Conservation (phyloP, 2,888 invertebrate genomes). For the Dugesia japonica region DNA sequence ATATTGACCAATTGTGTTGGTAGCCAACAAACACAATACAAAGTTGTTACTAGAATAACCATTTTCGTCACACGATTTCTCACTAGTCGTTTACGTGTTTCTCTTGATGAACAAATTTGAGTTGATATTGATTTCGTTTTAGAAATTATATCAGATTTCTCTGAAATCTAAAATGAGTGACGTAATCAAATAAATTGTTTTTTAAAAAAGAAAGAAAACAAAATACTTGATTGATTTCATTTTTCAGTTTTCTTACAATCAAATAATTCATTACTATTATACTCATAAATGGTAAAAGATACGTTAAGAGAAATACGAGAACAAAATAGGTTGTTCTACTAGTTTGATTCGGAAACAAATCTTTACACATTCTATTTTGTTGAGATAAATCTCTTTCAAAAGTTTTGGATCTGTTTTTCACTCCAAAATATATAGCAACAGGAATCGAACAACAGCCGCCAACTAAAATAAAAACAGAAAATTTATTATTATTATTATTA, state of each 20-base stretch:
- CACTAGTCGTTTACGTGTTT: conserved; percentile 12
- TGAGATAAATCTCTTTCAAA: neutral
- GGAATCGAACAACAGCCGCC: neutral
- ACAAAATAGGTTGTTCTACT: neutral
- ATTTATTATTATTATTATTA: no score
- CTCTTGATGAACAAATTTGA: neutral
- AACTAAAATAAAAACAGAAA: no score
- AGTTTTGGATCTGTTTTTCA: neutral
- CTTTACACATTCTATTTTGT: neutral
- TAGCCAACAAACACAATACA: conserved; percentile 32
- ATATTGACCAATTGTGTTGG: conserved; percentile 30
- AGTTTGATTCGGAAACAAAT: neutral
- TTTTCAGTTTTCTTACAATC: conserved; percentile 20
- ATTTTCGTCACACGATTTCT: conserved; percentile 31
- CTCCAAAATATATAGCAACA: neutral
- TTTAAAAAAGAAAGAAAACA: no score
- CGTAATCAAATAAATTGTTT: no score
- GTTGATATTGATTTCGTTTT: neutral
- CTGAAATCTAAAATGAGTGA: neutral
- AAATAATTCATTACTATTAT: conserved; percentile 24
- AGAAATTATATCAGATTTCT: neutral
- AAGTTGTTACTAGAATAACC: conserved; percentile 32
- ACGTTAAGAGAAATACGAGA: neutral
- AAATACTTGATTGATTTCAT: neutral
- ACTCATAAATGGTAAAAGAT: conserved; percentile 22